Conservation (phyloP, 1,140 invertebrate genomes). For the Augochlora pura region DNA sequence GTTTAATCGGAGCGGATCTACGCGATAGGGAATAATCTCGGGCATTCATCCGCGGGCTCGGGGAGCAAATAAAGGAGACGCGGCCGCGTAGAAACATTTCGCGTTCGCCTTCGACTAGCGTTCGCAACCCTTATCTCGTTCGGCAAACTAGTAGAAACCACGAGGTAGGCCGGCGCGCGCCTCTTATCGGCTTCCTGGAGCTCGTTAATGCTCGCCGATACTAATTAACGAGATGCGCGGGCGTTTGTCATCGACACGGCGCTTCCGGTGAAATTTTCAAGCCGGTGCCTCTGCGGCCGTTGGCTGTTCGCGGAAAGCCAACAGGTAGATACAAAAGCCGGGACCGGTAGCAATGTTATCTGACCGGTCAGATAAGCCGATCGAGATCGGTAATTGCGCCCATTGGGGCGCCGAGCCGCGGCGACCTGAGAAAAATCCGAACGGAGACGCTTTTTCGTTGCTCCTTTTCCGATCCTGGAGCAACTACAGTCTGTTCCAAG, state of each 20-base stretch:
- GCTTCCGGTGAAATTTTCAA: slow-evolving; percentile 51
- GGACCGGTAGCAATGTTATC: slow-evolving; percentile 11
- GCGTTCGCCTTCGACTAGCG: slow-evolving; percentile 22
- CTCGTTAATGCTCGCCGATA: slow-evolving; percentile 51
- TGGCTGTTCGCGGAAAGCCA: not conserved
- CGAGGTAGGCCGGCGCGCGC: slow-evolving; percentile 24
- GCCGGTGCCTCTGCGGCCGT: not conserved
- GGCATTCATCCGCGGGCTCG: slow-evolving; percentile 32
- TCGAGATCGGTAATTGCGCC: slow-evolving; percentile 23
- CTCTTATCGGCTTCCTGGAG: slow-evolving; percentile 49
- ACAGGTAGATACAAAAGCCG: slow-evolving; percentile 6
- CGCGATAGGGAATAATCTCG: slow-evolving; percentile 40
- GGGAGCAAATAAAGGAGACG: slow-evolving; percentile 28
- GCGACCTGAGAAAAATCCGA: not conserved
- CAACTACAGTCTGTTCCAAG: not conserved
- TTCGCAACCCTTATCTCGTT: slow-evolving; percentile 25
- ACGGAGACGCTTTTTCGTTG: not conserved
- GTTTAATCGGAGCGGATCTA: slow-evolving; percentile 30
- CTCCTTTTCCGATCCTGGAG: not conserved
- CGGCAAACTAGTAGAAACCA: slow-evolving; percentile 46
- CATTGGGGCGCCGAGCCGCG: not conserved
- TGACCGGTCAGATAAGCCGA: slow-evolving; percentile 19
- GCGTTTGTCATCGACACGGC: slow-evolving; percentile 48
- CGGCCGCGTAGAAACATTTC: slow-evolving; percentile 11
- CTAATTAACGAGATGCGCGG: slow-evolving; percentile 54